These are phyloP conservation scores for Lomographa bimaculata DNA, from an alignment of 2,888 invertebrate species.

Conservation along the genomic window DNA sequence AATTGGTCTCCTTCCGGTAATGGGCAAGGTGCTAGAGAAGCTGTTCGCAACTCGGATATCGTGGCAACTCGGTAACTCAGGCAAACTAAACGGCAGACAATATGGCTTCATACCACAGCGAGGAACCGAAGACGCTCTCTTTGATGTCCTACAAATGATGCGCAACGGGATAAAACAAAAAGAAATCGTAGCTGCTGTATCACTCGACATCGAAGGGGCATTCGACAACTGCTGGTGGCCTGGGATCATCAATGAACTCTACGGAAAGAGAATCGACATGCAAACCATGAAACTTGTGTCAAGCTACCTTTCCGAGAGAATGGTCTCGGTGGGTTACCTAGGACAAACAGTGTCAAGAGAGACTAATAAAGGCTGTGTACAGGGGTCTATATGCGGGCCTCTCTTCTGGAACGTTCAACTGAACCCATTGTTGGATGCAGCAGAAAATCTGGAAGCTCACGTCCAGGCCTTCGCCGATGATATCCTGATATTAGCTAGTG, in stretches of 20 bases:
- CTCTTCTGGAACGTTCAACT: too few relatives aligned
- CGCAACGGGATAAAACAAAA: background rate
- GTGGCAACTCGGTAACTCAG: background rate
- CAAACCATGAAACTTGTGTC: too few relatives aligned
- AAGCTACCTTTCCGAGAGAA: too few relatives aligned
- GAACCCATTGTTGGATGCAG: too few relatives aligned
- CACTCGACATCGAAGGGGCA: background rate
- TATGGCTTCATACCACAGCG: background rate
- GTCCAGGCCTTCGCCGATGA: too few relatives aligned
- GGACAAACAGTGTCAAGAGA: too few relatives aligned
- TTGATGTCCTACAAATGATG: background rate
- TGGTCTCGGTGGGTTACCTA: too few relatives aligned
- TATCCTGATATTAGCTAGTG: too few relatives aligned
- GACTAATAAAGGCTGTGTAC: too few relatives aligned
- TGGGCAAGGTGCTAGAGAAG: background rate
- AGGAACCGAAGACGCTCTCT: background rate
- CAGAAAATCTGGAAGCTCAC: too few relatives aligned
- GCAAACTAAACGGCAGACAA: background rate
- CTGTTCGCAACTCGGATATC: background rate
- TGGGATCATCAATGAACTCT: background rate
- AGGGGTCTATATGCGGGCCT: too few relatives aligned
- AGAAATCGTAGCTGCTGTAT: background rate
- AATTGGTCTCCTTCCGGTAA: background rate
- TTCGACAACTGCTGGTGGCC: constrained; percentile 1
- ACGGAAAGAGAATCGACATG: too few relatives aligned